These are phyloP conservation scores for Lithophane semibrunnea DNA, from an alignment of 2,888 invertebrate genomes.

Conservation along the genomic window DNA sequence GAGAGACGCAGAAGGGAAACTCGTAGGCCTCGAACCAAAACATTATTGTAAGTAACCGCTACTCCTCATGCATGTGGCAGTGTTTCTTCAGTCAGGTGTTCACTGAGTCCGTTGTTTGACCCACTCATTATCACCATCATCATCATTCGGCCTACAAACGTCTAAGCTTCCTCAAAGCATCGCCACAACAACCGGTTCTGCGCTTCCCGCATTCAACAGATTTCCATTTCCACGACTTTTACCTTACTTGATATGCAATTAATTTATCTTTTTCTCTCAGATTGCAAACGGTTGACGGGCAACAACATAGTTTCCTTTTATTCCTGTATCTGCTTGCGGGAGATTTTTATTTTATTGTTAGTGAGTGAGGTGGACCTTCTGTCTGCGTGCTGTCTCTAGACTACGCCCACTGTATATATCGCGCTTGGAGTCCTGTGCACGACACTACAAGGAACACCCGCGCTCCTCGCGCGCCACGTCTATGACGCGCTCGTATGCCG, in stretches of 20 bases:
- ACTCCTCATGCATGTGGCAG: not conserved
- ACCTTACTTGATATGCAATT: not conserved
- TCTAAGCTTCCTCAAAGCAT: not conserved
- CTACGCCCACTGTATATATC: constrained; percentile 19
- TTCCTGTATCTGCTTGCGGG: not conserved
- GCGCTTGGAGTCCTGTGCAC: constrained; percentile 7
- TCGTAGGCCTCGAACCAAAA: not conserved
- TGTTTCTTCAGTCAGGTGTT: not conserved
- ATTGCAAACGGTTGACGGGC: not conserved
- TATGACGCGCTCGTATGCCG: constrained; percentile 5
- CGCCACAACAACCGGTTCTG: not conserved
- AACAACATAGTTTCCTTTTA: not conserved
- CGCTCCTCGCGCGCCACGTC: not conserved
- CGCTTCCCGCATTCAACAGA: too few relatives aligned
- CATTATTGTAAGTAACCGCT: not conserved
- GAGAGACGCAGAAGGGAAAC: constrained; percentile 16
- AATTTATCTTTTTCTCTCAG: not conserved
- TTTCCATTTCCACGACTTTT: not conserved
- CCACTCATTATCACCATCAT: too few relatives aligned
- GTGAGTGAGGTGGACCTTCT: not conserved
- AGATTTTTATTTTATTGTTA: too few relatives aligned
- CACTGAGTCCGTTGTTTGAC: not conserved
- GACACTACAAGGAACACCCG: constrained; percentile 21
- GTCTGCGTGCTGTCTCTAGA: not conserved
- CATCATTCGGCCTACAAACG: not conserved